These are phyloP conservation scores for Catagonus wagneri DNA, from an alignment of 2,113 vertebrate species.

Conservation along the genomic window DNA sequence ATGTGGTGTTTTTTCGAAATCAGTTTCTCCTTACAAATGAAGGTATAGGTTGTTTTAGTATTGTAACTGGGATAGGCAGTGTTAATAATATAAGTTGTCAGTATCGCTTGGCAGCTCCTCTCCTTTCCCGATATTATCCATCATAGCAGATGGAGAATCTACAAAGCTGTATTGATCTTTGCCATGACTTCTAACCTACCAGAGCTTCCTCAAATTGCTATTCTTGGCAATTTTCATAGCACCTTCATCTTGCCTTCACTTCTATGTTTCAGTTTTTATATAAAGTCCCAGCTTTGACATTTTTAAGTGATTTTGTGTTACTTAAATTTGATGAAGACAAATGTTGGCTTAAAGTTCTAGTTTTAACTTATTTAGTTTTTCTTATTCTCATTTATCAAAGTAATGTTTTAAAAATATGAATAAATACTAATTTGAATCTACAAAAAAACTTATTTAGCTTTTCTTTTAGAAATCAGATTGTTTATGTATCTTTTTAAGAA, in stretches of 20 bases:
- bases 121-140: neutral
- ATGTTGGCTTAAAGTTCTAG: conserved; percentile 7
- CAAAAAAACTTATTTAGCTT: neutral
- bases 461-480: conserved; percentile 34
- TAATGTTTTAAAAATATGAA: no score
- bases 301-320: neutral
- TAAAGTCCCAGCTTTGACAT: neutral
- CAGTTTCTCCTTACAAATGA: neutral
- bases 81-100: neutral
- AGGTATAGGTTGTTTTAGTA: neutral
- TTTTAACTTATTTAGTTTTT: conserved; percentile 31
- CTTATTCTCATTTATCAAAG: no score
- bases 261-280: neutral
- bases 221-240: neutral
- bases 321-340: conserved; percentile 1
- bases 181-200: neutral
- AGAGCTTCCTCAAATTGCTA: neutral
- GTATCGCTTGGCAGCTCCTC: neutral
- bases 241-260: neutral
- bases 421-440: no score
- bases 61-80: neutral
- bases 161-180: neutral
- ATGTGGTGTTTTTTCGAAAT: neutral
- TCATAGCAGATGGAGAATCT: neutral
- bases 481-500: neutral